Conservation (phyloP, 2,797 vertebrate genomes). For the Pseudocheirus occidentalis region DNA sequence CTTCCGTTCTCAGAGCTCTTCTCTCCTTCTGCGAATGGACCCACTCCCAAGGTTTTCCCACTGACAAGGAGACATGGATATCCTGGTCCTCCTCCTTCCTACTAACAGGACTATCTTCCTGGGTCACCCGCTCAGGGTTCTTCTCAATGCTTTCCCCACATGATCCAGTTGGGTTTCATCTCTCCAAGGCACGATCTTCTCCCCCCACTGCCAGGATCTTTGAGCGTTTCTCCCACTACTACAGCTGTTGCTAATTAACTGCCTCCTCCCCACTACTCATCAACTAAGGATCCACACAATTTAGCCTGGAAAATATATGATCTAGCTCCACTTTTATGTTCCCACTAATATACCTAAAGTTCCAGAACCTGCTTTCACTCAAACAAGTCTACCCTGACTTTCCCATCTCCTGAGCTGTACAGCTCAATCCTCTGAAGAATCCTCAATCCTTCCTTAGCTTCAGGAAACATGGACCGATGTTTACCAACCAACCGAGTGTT, state of each 20-base stretch:
- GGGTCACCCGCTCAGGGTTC: not conserved
- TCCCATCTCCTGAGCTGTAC: not conserved
- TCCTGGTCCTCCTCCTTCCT: not conserved
- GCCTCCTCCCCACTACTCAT: not conserved
- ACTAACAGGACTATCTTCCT: not conserved
- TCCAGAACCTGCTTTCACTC: not conserved
- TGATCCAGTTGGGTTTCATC: not conserved
- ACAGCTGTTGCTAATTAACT: not conserved
- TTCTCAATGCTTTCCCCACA: not conserved
- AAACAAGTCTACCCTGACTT: not conserved
- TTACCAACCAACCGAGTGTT: not conserved
- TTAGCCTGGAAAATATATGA: not conserved
- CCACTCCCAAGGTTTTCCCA: not conserved
- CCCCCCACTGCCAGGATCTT: not conserved
- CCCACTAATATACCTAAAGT: not conserved
- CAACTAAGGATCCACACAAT: not conserved
- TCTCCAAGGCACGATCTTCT: not conserved
- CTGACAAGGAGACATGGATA: not conserved
- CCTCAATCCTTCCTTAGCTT: not conserved
- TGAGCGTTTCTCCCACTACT: not conserved
- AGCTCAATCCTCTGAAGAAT: not conserved
- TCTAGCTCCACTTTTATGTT: not conserved
- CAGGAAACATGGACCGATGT: not conserved
- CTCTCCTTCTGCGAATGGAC: not conserved
- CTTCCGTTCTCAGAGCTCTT: not conserved